Evolutionary conservation across 2,888 invertebrate genomes (phyloP), one percentile per base, ranked within the genome.

Genomic region (Drosophila trichaetosa): DNA sequence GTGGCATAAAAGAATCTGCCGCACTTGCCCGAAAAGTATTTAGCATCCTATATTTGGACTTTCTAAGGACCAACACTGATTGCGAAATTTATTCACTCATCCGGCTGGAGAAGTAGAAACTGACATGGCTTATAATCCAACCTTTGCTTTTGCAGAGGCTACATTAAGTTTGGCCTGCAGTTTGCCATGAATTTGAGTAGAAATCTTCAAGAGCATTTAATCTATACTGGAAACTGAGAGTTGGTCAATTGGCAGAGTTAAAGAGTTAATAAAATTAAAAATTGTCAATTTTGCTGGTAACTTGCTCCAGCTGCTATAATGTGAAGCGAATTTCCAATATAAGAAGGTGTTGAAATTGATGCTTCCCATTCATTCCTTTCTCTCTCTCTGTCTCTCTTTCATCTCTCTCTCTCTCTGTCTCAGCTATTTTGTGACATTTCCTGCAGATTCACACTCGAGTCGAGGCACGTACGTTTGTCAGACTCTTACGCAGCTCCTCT

Each of bases 391-490:
- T n/a, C n/a, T 10, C 4, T n/a, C 1, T n/a, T 1, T 2, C 10
- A 10, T 4, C n/a, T 40, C 4, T 4, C 10, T 40, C 21, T 33
- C 21, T 31, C 36, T 34, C 38, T 29, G n/a, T 21, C 31, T 29
- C 33, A 4, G 16, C 13, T 11, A 29, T 33, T 56, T n/a, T 31
- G 51, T 46, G 61, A 36, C 61, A 61, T 57, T 46, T 76, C 65
- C 73, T 73, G 75, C 54, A 78, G 80, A 65, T 85, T 86, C 68
- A 69, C 83, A 81, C 79, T 84, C 63, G 56, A 81, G 62, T 78
- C 78, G 57, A 61, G 78, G 80, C 80, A 87, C 85, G 85, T 85
- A 73, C 73, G 13, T 36, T 72, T 73, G 69, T 72, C 76, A 59
- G 73, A 67, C 80, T 61, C 40, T 68, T 57, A 4, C 34, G 13